These are phyloP conservation scores for Ernsta delagoae DNA, from an alignment of 2,888 invertebrate genomes.

Conservation along the genomic window DNA sequence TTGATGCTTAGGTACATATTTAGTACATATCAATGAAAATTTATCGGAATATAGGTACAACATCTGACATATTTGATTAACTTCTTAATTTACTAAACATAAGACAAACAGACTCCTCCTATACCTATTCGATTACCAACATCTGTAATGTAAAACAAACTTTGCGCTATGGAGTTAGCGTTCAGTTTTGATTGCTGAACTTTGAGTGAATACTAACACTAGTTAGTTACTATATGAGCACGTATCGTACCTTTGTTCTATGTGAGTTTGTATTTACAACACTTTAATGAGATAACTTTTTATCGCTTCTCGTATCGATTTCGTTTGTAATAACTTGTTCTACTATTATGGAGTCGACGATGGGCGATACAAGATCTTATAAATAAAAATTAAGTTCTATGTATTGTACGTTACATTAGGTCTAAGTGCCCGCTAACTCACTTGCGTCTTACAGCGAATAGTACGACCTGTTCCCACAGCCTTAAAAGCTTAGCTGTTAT, in stretches of 20 bases:
- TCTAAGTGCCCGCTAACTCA: background rate
- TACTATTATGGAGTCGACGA: background rate
- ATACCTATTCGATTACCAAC: no score
- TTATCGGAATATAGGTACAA: no score
- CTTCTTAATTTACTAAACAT: no score
- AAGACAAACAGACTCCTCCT: no score
- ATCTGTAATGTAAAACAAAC: background rate
- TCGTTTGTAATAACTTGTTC: background rate
- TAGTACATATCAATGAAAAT: no score
- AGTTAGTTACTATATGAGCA: background rate
- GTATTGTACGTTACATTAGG: no score
- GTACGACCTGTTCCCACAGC: background rate
- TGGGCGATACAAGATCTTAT: background rate
- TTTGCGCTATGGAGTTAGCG: background rate
- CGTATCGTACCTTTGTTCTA: background rate
- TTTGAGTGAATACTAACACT: background rate
- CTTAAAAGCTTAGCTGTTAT: slow-evolving; percentile 1
- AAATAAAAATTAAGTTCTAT: no score
- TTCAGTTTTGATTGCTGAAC: background rate
- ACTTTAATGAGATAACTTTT: slow-evolving; percentile 5
- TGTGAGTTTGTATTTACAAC: background rate
- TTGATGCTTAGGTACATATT: no score
- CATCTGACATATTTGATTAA: no score
- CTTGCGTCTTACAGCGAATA: background rate
- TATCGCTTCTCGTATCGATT: background rate